phyloP scores from a whole-genome alignment of 2,888 invertebrate species.

The Buathra laborator region DNA sequence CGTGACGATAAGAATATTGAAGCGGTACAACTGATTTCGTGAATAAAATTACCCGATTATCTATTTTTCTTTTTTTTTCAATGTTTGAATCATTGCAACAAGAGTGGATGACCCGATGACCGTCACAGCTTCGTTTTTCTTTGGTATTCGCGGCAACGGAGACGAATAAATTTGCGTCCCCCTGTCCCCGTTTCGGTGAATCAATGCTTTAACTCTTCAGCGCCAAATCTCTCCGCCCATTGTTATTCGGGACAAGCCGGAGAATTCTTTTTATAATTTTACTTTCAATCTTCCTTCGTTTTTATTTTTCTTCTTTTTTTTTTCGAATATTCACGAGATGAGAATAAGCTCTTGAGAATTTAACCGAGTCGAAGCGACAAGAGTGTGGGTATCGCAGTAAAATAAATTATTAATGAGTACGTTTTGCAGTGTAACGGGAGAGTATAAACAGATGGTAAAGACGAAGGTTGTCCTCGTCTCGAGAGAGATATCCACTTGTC shows the following conservation, averaged over 20 bases:
- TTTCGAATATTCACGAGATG: slow-evolving; percentile 14
- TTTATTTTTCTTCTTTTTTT: neutral
- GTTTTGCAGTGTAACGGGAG: slow-evolving; percentile 12
- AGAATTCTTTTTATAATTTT: slow-evolving; percentile 30
- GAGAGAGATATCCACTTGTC: slow-evolving; percentile 44
- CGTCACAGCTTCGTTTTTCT: neutral
- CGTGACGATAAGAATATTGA: neutral
- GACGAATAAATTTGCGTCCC: slow-evolving; percentile 26
- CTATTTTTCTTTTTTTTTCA: neutral
- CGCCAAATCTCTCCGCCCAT: neutral
- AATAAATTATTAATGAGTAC: slow-evolving; percentile 55
- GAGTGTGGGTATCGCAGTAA: slow-evolving; percentile 24
- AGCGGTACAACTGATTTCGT: neutral
- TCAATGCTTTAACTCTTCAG: neutral
- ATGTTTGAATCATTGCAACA: too few relatives aligned
- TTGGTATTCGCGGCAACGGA: neutral
- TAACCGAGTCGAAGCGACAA: slow-evolving; percentile 8
- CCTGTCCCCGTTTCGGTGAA: neutral
- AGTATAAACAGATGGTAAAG: slow-evolving; percentile 58
- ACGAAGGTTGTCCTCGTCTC: slow-evolving; percentile 21
- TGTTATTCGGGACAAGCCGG: slow-evolving; percentile 13
- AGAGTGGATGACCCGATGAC: slow-evolving; percentile 5
- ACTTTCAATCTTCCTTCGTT: neutral
- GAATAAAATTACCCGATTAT: neutral
- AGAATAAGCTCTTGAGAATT: slow-evolving; percentile 31